Evolutionary conservation across 2,113 vertebrate genomes (phyloP), one percentile per base, ranked within the genome.

Genomic region (Engystomops pustulosus): DNA sequence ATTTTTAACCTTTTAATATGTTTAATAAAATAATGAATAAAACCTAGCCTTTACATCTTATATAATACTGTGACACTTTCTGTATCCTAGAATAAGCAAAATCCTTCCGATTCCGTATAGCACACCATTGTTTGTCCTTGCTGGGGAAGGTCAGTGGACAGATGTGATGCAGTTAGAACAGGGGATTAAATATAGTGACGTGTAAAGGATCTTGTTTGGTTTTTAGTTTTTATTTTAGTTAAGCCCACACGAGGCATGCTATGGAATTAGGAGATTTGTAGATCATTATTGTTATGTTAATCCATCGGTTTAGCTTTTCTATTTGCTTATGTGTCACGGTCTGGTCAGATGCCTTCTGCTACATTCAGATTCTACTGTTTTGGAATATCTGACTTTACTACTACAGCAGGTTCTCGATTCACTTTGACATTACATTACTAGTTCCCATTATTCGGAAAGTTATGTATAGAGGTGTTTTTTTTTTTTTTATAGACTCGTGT

Each of bases 171-270:
- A 34, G 81, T 38, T 41, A 65, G 71, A 75, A 76, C 34, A 23
- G 34, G 53, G 30, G 55, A 83, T 83, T 83, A 83, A 36, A 75
- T 76, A 20, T 71, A 38, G 17, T 83, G 81, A 83, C 71, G 44
- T 45, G 53, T 60, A 76, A 51, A 65, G 70, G 55, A 71, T 72
- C 68, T 82, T 58, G 58, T 76, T 75, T 47, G 32, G 60, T 32
- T 17, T n/a, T 12, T 41, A 45, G 44, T 12, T 45, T 3, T 81
- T 70, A 71, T 36, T 27, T 23, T 58, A 71, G 74, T 83, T 65
- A 47, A 30, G 17, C 38, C 36, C 51, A 47, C 70, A 45, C 65
- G 36, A 75, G 30, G 71, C n/a, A 11, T 30, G 5, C 36, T 49
- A 20, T 32, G 71, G 71, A 34, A 67, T 83, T 83, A 75, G 55